These are phyloP conservation scores for Calliopsis andreniformis DNA, from an alignment of 1,140 invertebrate genomes.

Conservation along the genomic window DNA sequence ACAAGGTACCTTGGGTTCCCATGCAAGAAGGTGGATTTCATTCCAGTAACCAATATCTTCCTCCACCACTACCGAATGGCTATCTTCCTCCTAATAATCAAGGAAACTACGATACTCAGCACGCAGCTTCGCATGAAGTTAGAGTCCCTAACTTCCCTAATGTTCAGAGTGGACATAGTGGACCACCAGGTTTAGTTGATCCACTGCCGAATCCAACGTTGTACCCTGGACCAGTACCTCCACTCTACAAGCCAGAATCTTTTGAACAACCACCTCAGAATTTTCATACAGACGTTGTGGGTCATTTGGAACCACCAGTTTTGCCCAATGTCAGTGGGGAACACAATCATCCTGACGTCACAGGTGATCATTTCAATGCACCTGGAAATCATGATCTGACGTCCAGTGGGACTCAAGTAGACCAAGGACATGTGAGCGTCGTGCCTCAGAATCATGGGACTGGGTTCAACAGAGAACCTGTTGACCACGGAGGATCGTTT, in stretches of 20 bases:
- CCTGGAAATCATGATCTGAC: constrained; percentile 6
- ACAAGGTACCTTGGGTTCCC: constrained; percentile 89
- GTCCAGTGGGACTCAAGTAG: constrained; percentile 35
- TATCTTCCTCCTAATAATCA: constrained; percentile 30
- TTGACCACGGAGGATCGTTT: constrained; percentile 1
- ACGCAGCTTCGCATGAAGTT: constrained; percentile 61
- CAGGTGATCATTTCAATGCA: background rate
- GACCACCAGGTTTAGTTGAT: constrained; percentile 6
- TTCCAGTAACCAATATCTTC: background rate
- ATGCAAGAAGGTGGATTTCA: constrained; percentile 73
- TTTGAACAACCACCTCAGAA: constrained; percentile 49
- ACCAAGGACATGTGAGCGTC: constrained; percentile 5
- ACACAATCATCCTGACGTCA: background rate
- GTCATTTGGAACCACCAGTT: background rate
- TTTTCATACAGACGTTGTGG: background rate
- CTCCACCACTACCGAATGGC: background rate
- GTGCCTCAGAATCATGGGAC: background rate
- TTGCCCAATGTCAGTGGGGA: background rate
- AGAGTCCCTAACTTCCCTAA: constrained; percentile 53
- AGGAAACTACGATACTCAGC: constrained; percentile 14
- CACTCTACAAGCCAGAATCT: constrained; percentile 65
- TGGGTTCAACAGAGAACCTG: background rate
- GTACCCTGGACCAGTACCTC: constrained; percentile 66
- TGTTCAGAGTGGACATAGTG: background rate
- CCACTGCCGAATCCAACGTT: constrained; percentile 60